Evolutionary conservation across 1,140 invertebrate species (phyloP).

Genomic region (Drosophila grimshawi): DNA sequence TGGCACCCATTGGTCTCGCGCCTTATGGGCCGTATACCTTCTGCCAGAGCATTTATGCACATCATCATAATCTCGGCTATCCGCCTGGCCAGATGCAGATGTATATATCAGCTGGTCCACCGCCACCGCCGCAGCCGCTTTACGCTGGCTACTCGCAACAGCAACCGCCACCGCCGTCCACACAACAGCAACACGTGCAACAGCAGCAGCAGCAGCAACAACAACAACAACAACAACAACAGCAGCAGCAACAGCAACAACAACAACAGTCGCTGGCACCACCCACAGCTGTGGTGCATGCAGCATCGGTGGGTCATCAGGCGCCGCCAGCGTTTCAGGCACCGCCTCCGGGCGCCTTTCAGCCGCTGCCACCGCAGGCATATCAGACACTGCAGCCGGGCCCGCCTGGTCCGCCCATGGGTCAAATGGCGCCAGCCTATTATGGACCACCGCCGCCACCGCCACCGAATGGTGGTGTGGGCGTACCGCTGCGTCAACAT

Average conservation of each 20-base stretch:
- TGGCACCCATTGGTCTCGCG: conserved; percentile 76
- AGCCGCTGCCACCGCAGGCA: conserved; percentile 81
- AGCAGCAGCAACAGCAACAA: conserved; percentile 60
- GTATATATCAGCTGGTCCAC: conserved; percentile 84
- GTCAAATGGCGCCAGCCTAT: conserved; percentile 67
- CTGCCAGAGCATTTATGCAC: conserved; percentile 78
- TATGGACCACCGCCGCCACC: conserved; percentile 73
- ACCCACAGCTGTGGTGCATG: conserved; percentile 36
- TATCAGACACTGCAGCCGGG: conserved; percentile 85
- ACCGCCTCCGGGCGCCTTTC: conserved; percentile 65
- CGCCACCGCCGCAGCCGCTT: conserved; percentile 85
- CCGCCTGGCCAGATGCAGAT: conserved; percentile 85
- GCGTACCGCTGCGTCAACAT: conserved; percentile 47
- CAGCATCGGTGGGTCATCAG: conserved; percentile 50
- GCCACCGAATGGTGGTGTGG: conserved; percentile 68
- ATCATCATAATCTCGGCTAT: conserved; percentile 81
- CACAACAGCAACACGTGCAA: conserved; percentile 63
- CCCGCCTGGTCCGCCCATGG: conserved; percentile 84
- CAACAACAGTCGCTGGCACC: conserved; percentile 55
- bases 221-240: conserved; percentile 61
- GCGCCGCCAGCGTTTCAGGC: conserved; percentile 61
- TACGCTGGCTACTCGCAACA: conserved; percentile 77
- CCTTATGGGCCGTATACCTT: conserved; percentile 80
- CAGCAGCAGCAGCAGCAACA: conserved; percentile 48
- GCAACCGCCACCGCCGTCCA: conserved; percentile 46